Evolutionary conservation across 2,797 vertebrate species (phyloP).

Genomic region (Fundulus diaphanus): DNA sequence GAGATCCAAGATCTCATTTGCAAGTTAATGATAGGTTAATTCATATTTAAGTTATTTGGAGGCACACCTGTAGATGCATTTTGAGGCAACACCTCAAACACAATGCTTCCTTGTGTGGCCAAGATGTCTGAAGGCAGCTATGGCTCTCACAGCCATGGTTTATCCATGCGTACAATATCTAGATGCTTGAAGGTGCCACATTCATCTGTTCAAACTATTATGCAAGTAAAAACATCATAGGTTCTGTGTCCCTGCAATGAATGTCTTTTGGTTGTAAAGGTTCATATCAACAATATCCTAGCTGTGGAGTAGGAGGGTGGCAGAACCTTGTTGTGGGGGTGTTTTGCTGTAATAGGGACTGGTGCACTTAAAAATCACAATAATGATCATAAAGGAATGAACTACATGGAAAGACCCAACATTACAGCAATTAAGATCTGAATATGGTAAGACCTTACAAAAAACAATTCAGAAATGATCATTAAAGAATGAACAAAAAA

Average conservation of each 20-base stretch:
- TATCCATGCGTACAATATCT: not conserved
- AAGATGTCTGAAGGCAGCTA: not conserved
- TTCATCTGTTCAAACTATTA: too few species aligned
- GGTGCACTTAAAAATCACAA: not conserved
- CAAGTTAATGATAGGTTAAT: not conserved
- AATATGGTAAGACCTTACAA: too few species aligned
- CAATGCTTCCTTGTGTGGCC: not conserved
- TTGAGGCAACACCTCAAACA: not conserved
- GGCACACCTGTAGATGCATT: not conserved
- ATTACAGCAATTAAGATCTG: not conserved
- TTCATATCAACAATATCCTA: not conserved
- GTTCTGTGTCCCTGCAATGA: not conserved
- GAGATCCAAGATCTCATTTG: too few species aligned
- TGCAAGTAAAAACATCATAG: too few species aligned
- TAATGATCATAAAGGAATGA: not conserved
- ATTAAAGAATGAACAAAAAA: too few species aligned
- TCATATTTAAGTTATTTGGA: not conserved
- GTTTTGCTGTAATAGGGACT: not conserved
- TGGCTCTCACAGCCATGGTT: not conserved
- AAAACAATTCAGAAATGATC: too few species aligned
- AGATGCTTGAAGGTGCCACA: not conserved
- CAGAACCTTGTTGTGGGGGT: not conserved
- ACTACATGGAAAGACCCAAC: too few species aligned
- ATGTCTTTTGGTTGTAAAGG: not conserved
- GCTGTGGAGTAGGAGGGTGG: not conserved